phyloP scores from a whole-genome alignment of 2,797 vertebrate species.

The Rhabdophis nuchalis region DNA sequence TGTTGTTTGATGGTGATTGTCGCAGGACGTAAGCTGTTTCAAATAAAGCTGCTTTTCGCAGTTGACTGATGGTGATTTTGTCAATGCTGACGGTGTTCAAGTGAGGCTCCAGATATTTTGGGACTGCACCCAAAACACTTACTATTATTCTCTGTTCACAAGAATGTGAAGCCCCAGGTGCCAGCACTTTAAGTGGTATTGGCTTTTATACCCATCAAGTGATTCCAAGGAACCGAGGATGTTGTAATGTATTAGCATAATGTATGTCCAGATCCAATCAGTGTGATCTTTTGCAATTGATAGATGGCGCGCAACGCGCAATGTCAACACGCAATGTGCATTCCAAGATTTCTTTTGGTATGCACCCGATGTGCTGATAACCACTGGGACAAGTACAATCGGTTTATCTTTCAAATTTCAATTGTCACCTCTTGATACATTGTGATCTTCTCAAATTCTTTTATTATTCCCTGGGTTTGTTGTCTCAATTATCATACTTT shows the following conservation, averaged over 20 bases:
- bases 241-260: background rate
- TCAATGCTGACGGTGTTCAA: background rate
- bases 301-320: no score
- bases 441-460: background rate
- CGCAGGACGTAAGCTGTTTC: background rate
- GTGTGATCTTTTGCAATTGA: background rate
- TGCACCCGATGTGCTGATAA: no score
- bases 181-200: background rate
- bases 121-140: background rate
- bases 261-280: background rate
- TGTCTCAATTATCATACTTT: background rate
- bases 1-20: background rate
- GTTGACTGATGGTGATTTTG: background rate
- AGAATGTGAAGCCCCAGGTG: background rate
- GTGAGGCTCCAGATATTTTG: background rate
- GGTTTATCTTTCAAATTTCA: no score
- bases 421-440: no score
- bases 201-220: background rate
- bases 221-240: background rate
- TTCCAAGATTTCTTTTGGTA: no score
- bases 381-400: no score
- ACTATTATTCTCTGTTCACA: background rate
- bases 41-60: background rate
- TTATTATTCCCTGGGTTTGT: background rate
- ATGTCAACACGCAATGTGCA: no score